These are phyloP conservation scores for Nixonia krombeini DNA, from an alignment of 1,140 invertebrate genomes.

Conservation along the genomic window DNA sequence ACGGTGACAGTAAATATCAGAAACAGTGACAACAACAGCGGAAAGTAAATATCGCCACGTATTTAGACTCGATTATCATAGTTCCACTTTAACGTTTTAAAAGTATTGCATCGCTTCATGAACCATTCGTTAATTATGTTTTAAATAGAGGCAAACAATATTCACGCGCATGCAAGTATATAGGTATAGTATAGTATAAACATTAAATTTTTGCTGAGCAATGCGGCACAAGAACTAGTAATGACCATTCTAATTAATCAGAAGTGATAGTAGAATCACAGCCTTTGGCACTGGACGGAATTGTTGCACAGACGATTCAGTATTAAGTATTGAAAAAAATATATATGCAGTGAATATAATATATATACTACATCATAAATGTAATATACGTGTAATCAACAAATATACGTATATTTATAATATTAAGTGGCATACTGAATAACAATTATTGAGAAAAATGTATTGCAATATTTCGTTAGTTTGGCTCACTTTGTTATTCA, in stretches of 20 bases:
- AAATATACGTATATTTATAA: too few relatives aligned
- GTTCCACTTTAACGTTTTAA: neutral
- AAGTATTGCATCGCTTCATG: neutral
- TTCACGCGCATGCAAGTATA: slow-evolving; percentile 42
- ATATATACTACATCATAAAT: too few relatives aligned
- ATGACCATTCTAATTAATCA: slow-evolving; percentile 1
- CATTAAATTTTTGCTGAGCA: slow-evolving; percentile 43
- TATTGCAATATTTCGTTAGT: too few relatives aligned
- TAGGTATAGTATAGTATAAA: slow-evolving; percentile 43
- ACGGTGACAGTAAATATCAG: slow-evolving; percentile 35
- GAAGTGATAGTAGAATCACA: slow-evolving; percentile 1
- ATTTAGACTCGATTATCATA: neutral
- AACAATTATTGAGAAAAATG: too few relatives aligned
- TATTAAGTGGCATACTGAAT: neutral
- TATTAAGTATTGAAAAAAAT: neutral
- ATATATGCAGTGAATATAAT: too few relatives aligned
- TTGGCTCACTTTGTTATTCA: too few relatives aligned
- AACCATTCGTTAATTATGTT: slow-evolving; percentile 17
- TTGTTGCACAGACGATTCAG: neutral
- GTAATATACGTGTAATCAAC: too few relatives aligned
- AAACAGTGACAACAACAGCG: slow-evolving; percentile 32
- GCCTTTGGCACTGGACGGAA: neutral
- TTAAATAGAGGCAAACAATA: slow-evolving; percentile 40
- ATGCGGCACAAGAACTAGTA: slow-evolving; percentile 37
- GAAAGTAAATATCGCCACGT: slow-evolving; percentile 17